Percentiles rank a stretch among this genome's conserved stretches.
phyloP scores from a whole-genome alignment of 1,140 invertebrate species.

The Brachionus asplanchnoidis region DNA sequence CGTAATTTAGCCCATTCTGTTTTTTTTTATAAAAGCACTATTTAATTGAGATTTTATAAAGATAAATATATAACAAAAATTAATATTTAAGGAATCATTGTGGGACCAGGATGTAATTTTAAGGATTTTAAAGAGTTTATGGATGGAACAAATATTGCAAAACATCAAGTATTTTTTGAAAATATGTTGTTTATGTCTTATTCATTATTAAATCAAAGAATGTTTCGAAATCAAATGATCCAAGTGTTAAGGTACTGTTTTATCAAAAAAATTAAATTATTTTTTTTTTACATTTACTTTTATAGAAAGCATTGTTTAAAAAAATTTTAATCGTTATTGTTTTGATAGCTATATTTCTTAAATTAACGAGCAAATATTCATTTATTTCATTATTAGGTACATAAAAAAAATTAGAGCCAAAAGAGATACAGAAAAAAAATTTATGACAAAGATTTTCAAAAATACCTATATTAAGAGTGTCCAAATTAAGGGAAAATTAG shows the following conservation, averaged over 20 bases:
- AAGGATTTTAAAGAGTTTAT: constrained; percentile 41
- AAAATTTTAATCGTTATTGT: not conserved
- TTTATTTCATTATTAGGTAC: not conserved
- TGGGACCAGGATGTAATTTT: constrained; percentile 42
- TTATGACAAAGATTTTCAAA: too few relatives aligned
- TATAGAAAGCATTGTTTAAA: constrained; percentile 1
- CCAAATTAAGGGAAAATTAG: too few relatives aligned
- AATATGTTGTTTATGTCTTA: not conserved
- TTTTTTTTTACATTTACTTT: not conserved
- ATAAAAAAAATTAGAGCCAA: not conserved
- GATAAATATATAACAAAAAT: not conserved
- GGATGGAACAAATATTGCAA: constrained; percentile 11
- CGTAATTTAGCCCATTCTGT: too few relatives aligned
- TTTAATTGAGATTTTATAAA: not conserved
- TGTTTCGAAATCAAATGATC: not conserved
- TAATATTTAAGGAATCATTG: constrained; percentile 35
- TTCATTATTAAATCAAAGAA: not conserved
- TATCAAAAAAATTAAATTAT: not conserved
- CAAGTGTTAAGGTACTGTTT: not conserved
- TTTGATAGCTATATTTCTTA: not conserved
- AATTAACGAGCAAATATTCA: not conserved
- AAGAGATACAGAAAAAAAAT: too few relatives aligned
- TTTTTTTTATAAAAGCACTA: not conserved
- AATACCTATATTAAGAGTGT: too few relatives aligned
- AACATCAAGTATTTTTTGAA: not conserved